A percentile compares a stretch with the other conserved stretches of the same genome.
These are phyloP conservation scores for Acropternis orthonyx DNA, from an alignment of 2,797 vertebrate species.

Conservation along the genomic window DNA sequence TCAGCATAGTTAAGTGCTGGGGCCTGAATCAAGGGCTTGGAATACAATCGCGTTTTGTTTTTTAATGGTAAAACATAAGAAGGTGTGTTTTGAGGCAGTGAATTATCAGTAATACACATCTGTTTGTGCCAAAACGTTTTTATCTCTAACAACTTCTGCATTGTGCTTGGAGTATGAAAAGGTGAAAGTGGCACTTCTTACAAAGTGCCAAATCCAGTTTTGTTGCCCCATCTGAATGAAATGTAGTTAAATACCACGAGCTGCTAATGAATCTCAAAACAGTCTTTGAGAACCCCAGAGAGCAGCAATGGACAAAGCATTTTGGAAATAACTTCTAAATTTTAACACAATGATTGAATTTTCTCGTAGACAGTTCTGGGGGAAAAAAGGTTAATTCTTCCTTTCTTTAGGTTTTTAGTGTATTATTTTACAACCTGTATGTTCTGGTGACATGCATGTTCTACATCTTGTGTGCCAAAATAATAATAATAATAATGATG, in stretches of 20 bases:
- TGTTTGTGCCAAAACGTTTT: neutral
- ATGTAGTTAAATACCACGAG: neutral
- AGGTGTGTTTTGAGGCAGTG: neutral
- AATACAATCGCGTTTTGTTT: neutral
- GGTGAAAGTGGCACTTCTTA: neutral
- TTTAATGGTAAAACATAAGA: neutral
- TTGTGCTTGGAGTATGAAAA: neutral
- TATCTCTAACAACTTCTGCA: neutral
- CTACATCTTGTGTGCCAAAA: neutral
- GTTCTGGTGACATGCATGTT: neutral
- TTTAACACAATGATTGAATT: neutral
- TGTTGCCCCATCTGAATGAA: neutral
- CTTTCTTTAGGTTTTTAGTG: neutral
- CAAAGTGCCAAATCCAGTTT: neutral
- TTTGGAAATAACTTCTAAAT: neutral
- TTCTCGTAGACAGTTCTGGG: neutral
- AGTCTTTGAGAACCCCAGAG: neutral
- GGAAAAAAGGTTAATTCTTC: neutral
- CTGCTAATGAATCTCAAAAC: neutral
- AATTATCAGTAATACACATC: neutral
- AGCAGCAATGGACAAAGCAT: neutral
- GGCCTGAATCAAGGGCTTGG: neutral
- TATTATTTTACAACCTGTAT: neutral
- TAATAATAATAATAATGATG: neutral
- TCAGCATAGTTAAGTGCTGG: constrained; percentile 18